Conservation (phyloP, 2,888 invertebrate species). For the Coremacera marginata region DNA sequence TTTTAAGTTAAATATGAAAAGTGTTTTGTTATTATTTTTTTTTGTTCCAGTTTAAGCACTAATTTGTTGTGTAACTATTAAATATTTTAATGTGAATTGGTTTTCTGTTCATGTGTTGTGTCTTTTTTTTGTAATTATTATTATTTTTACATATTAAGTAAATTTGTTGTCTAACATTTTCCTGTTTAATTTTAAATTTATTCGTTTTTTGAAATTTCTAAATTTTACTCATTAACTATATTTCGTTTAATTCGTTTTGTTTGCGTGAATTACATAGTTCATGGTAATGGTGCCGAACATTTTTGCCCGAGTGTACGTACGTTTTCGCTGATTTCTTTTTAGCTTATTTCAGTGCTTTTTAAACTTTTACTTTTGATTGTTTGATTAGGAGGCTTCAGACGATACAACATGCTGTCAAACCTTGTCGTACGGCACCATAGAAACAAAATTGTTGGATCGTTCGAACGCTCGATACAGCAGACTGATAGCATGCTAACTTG, state of each 20-base stretch:
- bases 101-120: not conserved
- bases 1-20: conserved; percentile 7
- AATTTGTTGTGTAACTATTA: conserved; percentile 16
- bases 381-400: too few relatives aligned
- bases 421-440: too few relatives aligned
- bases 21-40: not conserved
- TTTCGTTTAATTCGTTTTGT: conserved; percentile 40
- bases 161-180: conserved; percentile 21
- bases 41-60: conserved; percentile 2
- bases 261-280: conserved; percentile 49
- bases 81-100: not conserved
- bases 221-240: conserved; percentile 4
- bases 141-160: conserved; percentile 22
- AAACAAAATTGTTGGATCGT: too few relatives aligned
- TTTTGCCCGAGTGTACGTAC: conserved; percentile 16
- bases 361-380: conserved; percentile 41
- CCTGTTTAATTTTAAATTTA: conserved; percentile 19
- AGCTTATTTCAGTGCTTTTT: conserved; percentile 51
- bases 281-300: conserved; percentile 46
- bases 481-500: too few relatives aligned
- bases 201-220: conserved; percentile 35
- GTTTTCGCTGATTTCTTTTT: conserved; percentile 13
- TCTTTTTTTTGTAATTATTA: conserved; percentile 2
- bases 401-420: too few relatives aligned
- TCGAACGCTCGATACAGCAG: too few relatives aligned